Evolutionary conservation across 1,140 invertebrate genomes (phyloP).

Genomic region (Pseudomyrmex flavicornis): DNA sequence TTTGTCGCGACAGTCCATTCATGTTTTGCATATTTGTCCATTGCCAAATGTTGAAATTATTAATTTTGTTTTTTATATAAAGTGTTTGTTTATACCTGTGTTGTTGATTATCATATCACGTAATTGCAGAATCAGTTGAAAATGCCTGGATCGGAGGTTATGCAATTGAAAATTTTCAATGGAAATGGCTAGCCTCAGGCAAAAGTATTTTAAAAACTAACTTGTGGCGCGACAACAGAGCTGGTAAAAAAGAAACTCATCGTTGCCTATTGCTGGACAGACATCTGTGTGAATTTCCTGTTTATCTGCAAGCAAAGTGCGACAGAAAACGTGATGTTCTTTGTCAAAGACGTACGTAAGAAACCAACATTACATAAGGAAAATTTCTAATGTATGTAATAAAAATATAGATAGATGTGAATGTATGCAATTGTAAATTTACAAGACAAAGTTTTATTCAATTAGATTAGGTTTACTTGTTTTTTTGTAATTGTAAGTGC

Average conservation of each 20-base stretch:
- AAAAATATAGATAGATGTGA: background rate
- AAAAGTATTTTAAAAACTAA: constrained; percentile 60
- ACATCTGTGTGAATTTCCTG: constrained; percentile 78
- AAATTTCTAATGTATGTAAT: background rate
- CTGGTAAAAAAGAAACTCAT: constrained; percentile 54
- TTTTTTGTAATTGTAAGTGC: too few relatives aligned
- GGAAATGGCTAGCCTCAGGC: constrained; percentile 72
- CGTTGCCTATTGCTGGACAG: constrained; percentile 84
- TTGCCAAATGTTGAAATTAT: too few relatives aligned
- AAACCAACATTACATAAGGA: background rate
- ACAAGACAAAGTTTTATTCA: too few relatives aligned
- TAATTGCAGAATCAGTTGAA: constrained; percentile 67
- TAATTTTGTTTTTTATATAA: background rate
- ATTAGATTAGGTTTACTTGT: too few relatives aligned
- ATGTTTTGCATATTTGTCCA: too few relatives aligned
- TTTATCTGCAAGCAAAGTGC: constrained; percentile 82
- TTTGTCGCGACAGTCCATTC: too few relatives aligned
- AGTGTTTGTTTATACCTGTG: too few relatives aligned
- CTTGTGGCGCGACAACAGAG: constrained; percentile 47
- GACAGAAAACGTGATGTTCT: constrained; percentile 84
- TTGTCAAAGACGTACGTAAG: constrained; percentile 81
- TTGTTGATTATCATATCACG: background rate
- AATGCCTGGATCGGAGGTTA: constrained; percentile 76
- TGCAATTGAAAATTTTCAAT: constrained; percentile 43
- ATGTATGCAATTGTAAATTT: background rate